phyloP scores from a whole-genome alignment of 2,797 vertebrate genomes.

The Tamandua tetradactyla region DNA sequence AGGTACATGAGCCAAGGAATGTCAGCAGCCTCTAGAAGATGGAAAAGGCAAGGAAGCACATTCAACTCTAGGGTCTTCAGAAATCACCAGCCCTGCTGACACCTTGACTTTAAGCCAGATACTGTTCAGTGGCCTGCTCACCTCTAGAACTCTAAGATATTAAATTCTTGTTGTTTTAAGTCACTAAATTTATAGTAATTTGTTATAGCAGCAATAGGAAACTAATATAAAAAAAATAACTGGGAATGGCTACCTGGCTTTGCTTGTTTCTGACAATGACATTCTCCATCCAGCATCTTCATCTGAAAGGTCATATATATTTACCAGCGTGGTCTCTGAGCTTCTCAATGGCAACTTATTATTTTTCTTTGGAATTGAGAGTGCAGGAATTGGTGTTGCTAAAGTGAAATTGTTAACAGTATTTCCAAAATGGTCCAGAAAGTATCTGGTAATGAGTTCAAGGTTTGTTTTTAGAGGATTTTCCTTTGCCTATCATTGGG shows the following conservation, averaged over 20 bases:
- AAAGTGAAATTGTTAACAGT: conserved; percentile 55
- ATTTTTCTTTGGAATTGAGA: conserved; percentile 61
- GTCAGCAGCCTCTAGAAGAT: not conserved
- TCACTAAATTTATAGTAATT: not conserved
- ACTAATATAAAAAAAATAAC: not conserved
- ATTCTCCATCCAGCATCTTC: conserved; percentile 72
- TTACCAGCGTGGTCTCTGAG: conserved; percentile 57
- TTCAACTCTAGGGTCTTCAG: not conserved
- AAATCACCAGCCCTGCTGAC: not conserved
- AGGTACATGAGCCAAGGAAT: not conserved
- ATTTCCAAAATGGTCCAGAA: conserved; percentile 85
- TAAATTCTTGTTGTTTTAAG: not conserved
- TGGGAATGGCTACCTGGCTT: conserved; percentile 64
- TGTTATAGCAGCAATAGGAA: not conserved
- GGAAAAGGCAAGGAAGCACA: not conserved
- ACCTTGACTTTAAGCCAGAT: not conserved
- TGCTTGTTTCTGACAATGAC: not conserved
- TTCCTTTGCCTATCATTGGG: conserved; percentile 86
- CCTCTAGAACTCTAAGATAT: not conserved
- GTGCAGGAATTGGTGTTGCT: conserved; percentile 42
- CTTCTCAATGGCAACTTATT: conserved; percentile 22
- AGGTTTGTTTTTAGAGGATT: conserved; percentile 93
- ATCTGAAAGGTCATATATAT: conserved; percentile 59
- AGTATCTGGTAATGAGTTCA: conserved; percentile 94
- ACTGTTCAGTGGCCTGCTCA: not conserved